phyloP scores from a whole-genome alignment of 2,797 vertebrate species.

The Poecilia velifera region DNA sequence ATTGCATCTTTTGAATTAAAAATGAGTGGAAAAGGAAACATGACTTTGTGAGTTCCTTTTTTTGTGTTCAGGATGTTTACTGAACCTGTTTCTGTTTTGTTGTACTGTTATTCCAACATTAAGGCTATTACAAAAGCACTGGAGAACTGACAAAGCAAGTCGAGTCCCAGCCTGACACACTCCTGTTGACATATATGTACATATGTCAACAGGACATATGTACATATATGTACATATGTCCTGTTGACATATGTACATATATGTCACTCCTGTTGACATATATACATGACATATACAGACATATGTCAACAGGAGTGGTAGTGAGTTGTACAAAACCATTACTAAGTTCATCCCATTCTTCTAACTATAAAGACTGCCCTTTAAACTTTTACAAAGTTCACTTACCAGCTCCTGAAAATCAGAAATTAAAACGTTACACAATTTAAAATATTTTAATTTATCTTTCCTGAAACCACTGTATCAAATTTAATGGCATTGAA shows the following conservation, averaged over 20 bases:
- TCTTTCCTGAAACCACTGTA: too few species aligned
- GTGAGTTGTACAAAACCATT: not conserved
- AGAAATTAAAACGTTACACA: too few species aligned
- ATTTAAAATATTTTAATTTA: too few species aligned
- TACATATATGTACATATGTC: not conserved
- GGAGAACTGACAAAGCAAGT: constrained; percentile 26
- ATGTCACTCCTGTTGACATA: too few species aligned
- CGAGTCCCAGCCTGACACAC: not conserved
- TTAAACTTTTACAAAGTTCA: too few species aligned
- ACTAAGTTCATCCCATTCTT: not conserved
- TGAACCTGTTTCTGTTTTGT: constrained; percentile 12
- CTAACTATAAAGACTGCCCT: too few species aligned
- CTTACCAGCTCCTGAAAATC: too few species aligned
- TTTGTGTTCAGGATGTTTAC: constrained; percentile 11
- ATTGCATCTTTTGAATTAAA: constrained; percentile 9
- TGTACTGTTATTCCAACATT: constrained; percentile 17
- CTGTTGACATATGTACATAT: too few species aligned
- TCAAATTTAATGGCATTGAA: too few species aligned
- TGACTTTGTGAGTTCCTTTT: not conserved
- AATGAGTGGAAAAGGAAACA: not conserved
- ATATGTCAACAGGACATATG: not conserved
- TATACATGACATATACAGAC: not conserved
- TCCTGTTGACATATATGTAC: too few species aligned
- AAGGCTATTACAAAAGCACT: constrained; percentile 4
- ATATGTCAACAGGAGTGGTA: too few species aligned